Conservation (phyloP, 2,888 invertebrate species). For the Tribolium freemani region DNA sequence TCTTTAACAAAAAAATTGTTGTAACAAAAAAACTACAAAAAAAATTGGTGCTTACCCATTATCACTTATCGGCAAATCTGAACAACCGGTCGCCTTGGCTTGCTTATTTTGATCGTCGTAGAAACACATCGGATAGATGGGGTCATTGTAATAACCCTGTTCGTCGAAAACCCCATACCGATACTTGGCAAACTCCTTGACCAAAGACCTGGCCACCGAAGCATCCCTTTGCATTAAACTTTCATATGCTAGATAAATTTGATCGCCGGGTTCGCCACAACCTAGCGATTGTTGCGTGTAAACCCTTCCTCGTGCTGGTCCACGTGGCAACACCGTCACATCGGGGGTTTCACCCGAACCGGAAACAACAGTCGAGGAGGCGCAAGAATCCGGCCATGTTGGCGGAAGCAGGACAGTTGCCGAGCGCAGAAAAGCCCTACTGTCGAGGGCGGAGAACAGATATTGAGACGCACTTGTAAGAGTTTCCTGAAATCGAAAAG, state of each 20-base stretch:
- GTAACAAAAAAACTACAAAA: not conserved
- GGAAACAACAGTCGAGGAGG: conserved; percentile 64
- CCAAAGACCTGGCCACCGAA: conserved; percentile 67
- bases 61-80: conserved; percentile 69
- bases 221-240: conserved; percentile 63
- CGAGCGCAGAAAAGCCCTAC: conserved; percentile 71
- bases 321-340: conserved; percentile 69
- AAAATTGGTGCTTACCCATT: conserved; percentile 63
- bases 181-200: conserved; percentile 77
- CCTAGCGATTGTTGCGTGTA: conserved; percentile 76
- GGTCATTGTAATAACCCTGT: conserved; percentile 73
- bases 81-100: conserved; percentile 70
- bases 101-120: conserved; percentile 64
- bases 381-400: conserved; percentile 72
- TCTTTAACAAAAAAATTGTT: conserved; percentile 50
- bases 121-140: conserved; percentile 73
- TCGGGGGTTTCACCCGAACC: conserved; percentile 72
- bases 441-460: conserved; percentile 72
- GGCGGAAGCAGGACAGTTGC: conserved; percentile 74
- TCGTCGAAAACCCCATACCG: conserved; percentile 80
- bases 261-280: conserved; percentile 74
- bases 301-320: conserved; percentile 71
- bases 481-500: conserved; percentile 68
- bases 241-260: conserved; percentile 70
- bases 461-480: conserved; percentile 72